Evolutionary conservation across 2,113 vertebrate species (phyloP).

Genomic region (Chunga burmeisteri): DNA sequence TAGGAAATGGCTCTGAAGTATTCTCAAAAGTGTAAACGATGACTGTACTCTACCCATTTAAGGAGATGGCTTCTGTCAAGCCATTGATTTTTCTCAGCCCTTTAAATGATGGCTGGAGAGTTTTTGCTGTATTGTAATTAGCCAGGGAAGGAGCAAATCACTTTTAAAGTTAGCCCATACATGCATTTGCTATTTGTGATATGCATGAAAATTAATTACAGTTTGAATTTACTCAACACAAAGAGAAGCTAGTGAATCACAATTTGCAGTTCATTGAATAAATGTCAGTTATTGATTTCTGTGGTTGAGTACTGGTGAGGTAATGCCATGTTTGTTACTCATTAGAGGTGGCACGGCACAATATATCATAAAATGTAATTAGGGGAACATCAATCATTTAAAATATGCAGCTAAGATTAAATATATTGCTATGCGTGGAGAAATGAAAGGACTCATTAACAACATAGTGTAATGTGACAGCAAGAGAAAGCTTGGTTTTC

Average conservation of each 20-base stretch:
- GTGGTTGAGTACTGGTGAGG: constrained; percentile 56
- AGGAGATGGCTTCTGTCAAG: background rate
- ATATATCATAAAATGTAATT: constrained; percentile 66
- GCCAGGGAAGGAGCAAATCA: constrained; percentile 54
- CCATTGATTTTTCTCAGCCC: constrained; percentile 43
- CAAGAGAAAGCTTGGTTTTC: constrained; percentile 18
- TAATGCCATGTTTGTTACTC: constrained; percentile 63
- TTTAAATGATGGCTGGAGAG: constrained; percentile 11
- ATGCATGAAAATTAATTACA: constrained; percentile 68
- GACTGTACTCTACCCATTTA: background rate
- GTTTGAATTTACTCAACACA: constrained; percentile 70
- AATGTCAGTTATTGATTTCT: constrained; percentile 73
- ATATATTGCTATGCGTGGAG: constrained; percentile 33
- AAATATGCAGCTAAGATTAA: constrained; percentile 62
- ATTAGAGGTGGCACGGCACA: constrained; percentile 41
- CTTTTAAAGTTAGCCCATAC: constrained; percentile 59
- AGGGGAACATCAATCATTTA: constrained; percentile 56
- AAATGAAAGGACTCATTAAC: constrained; percentile 65
- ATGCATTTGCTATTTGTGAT: constrained; percentile 7
- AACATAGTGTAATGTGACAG: constrained; percentile 37
- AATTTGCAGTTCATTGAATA: constrained; percentile 75
- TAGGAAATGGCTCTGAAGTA: background rate
- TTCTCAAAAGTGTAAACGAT: background rate
- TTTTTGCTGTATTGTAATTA: constrained; percentile 69
- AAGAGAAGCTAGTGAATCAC: constrained; percentile 70